Evolutionary conservation across 2,888 invertebrate genomes (phyloP), one percentile per base, ranked within the genome.

Genomic region (Agrochola litura): DNA sequence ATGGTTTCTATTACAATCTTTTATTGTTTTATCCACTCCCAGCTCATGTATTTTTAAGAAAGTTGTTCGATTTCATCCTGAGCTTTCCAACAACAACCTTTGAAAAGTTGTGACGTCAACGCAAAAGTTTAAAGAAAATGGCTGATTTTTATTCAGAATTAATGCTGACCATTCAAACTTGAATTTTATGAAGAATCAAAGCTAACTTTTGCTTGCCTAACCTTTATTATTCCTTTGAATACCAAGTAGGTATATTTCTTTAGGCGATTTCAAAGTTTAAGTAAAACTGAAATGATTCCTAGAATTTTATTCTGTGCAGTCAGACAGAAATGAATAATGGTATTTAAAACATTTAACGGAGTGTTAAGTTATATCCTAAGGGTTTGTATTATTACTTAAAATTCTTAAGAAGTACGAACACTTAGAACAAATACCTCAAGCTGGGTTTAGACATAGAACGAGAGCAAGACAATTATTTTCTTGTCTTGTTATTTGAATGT

Each of bases 131-230:
- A 22, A 72, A 64, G 56, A 79, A 79, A 79, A 76, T 76, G 58
- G 25, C 58, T 69, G 66, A 65, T 76, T 78, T 73, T 79, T 77
- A 73, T 73, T 75, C 70, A 70, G 30, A 75, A 68, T 77, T 65
- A 58, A 54, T 58, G 58, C 46, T 79, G 77, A 76, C 71, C 73
- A 64, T 73, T 76, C 41, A 64, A 75, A 65, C 25, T 58, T 73
- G 67, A 79, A 43, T 79, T 75, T n/a, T 43, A 41, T 72, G 76
- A 80, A 63, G 66, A 79, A 79, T 82, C 76, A 81, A 81, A 74
- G 83, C 49, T 60, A 68, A 81, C 74, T 79, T 83, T 78, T 76
- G 64, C 74, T 64, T 64, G 52, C 37, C 54, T 37, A 72, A 78
- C 71, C 61, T 79, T 79, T 64, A 75, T 37, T 65, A 73, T 76